Conservation (phyloP, 2,888 invertebrate species). For the Torymus texanus region DNA sequence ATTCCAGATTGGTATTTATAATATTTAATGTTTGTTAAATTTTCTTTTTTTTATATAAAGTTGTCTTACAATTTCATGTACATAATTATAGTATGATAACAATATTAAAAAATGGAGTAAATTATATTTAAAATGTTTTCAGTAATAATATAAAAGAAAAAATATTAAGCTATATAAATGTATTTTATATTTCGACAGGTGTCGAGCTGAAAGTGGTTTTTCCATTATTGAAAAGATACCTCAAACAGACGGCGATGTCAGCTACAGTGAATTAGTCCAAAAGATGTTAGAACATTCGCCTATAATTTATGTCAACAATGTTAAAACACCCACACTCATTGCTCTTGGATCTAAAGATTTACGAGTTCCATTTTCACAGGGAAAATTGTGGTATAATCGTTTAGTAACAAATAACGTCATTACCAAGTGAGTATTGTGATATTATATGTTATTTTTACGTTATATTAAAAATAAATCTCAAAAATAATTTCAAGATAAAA, state of each 20-base stretch:
- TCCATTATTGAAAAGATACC: constrained; percentile 14
- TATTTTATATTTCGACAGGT: constrained; percentile 76
- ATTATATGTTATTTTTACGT: constrained; percentile 9
- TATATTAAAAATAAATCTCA: background rate
- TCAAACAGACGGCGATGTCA: background rate
- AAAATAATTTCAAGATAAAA: constrained; percentile 4
- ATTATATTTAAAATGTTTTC: too few species aligned
- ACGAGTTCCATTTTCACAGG: constrained; percentile 87
- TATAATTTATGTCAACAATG: constrained; percentile 80
- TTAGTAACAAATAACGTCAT: constrained; percentile 81
- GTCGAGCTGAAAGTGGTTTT: constrained; percentile 62
- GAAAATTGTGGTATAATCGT: constrained; percentile 82
- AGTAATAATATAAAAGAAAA: too few species aligned
- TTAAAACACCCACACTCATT: constrained; percentile 86
- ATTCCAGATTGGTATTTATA: too few species aligned
- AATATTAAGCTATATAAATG: too few species aligned
- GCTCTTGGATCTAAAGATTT: constrained; percentile 88
- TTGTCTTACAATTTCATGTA: too few species aligned
- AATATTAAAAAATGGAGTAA: too few species aligned
- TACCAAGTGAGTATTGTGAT: constrained; percentile 53
- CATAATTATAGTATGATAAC: too few species aligned
- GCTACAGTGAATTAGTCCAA: constrained; percentile 34
- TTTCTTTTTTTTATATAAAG: too few species aligned
- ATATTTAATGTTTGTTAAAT: too few species aligned
- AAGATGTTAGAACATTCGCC: constrained; percentile 84